phyloP scores from a whole-genome alignment of 1,140 invertebrate genomes.

The Listronotus oregonensis region DNA sequence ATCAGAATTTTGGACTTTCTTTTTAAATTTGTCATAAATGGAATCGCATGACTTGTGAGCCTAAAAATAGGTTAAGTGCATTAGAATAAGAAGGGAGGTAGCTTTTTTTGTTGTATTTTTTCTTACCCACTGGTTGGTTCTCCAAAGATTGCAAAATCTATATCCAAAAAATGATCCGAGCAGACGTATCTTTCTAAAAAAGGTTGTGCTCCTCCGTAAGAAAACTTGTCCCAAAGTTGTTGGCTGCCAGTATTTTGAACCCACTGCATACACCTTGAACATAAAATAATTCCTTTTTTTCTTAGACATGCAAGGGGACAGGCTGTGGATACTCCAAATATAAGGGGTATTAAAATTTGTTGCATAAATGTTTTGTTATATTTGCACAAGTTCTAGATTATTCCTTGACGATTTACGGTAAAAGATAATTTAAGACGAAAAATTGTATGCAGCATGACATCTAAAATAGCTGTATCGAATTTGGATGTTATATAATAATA shows the following conservation, averaged over 20 bases:
- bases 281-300: too few species aligned
- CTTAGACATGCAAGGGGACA: too few species aligned
- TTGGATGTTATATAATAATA: too few species aligned
- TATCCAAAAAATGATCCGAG: constrained; percentile 31
- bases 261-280: constrained; percentile 36
- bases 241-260: constrained; percentile 24
- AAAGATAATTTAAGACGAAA: too few species aligned
- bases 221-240: constrained; percentile 32
- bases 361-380: too few species aligned
- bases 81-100: not conserved
- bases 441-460: too few species aligned
- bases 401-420: too few species aligned
- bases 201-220: constrained; percentile 30
- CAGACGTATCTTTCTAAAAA: constrained; percentile 29
- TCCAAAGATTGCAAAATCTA: constrained; percentile 16
- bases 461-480: too few species aligned
- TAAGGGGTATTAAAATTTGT: too few species aligned
- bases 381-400: too few species aligned
- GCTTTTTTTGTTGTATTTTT: not conserved
- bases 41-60: constrained; percentile 2
- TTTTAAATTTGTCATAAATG: not conserved
- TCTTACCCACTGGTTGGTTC: not conserved
- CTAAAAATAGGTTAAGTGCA: not conserved
- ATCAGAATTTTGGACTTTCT: too few species aligned
- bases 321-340: too few species aligned